Evolutionary conservation across 2,797 vertebrate genomes (phyloP).

Genomic region (Falco berigora): DNA sequence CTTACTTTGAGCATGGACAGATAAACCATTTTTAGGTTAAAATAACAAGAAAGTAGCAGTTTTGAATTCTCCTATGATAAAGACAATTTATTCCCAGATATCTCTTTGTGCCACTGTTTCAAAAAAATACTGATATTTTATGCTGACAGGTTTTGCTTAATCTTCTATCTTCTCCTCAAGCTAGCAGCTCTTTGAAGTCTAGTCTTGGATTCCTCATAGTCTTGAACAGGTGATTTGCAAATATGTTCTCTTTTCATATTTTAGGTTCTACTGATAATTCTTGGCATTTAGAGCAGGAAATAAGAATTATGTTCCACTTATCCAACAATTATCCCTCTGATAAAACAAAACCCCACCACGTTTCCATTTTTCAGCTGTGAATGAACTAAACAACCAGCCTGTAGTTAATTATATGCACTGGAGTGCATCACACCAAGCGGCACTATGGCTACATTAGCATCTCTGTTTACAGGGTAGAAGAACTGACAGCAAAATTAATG

Average conservation of each 20-base stretch:
- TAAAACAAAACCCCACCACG: neutral
- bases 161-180: neutral
- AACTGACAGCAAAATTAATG: neutral
- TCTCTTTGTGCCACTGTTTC: neutral
- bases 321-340: neutral
- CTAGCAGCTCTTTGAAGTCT: neutral
- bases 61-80: neutral
- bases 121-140: neutral
- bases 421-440: neutral
- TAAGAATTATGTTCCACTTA: neutral
- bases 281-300: neutral
- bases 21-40: neutral
- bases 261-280: neutral
- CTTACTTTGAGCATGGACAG: neutral
- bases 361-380: neutral
- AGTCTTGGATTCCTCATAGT: neutral
- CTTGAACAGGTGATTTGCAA: neutral
- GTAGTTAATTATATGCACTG: neutral
- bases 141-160: neutral
- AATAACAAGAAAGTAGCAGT: neutral
- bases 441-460: neutral
- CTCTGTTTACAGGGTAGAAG: neutral
- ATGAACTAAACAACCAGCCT: neutral
- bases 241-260: neutral
- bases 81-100: neutral